Conservation (phyloP, 2,888 invertebrate species). For the Teinopalpus imperialis region DNA sequence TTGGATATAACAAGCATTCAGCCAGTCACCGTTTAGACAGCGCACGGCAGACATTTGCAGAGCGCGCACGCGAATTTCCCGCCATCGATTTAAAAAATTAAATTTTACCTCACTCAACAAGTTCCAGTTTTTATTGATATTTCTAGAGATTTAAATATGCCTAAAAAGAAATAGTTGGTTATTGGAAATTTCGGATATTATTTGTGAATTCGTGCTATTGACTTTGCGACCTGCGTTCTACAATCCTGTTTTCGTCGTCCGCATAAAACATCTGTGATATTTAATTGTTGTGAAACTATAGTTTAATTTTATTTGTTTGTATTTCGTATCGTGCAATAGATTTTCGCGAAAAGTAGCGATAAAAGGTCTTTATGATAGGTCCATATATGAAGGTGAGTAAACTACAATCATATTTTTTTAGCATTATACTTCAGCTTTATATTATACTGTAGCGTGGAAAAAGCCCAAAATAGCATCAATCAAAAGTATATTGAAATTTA, state of each 20-base stretch:
- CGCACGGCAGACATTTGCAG: constrained; percentile 57
- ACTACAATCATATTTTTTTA: constrained; percentile 25
- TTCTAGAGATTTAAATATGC: constrained; percentile 50
- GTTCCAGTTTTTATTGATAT: constrained; percentile 37
- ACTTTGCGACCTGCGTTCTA: constrained; percentile 55
- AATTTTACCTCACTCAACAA: constrained; percentile 43
- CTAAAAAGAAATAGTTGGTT: constrained; percentile 70
- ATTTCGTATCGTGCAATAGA: constrained; percentile 70
- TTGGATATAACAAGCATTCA: constrained; percentile 56
- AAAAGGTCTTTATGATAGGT: constrained; percentile 79
- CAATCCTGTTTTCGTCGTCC: constrained; percentile 49
- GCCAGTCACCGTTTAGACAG: constrained; percentile 72
- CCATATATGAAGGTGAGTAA: constrained; percentile 79
- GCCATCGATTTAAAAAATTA: constrained; percentile 61
- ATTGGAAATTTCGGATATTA: constrained; percentile 29
- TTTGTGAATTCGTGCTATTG: constrained; percentile 53
- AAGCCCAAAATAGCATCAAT: no score
- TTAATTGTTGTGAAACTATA: constrained; percentile 40
- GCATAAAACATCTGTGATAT: constrained; percentile 66
- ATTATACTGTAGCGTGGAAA: neutral
- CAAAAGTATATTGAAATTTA: no score
- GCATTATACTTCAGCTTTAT: neutral
- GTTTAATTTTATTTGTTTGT: constrained; percentile 52
- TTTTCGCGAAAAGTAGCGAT: constrained; percentile 70
- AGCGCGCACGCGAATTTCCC: constrained; percentile 58